Evolutionary conservation across 2,888 invertebrate species (phyloP), one percentile per base, ranked within the genome.

Genomic region (Drosophila monieri): DNA sequence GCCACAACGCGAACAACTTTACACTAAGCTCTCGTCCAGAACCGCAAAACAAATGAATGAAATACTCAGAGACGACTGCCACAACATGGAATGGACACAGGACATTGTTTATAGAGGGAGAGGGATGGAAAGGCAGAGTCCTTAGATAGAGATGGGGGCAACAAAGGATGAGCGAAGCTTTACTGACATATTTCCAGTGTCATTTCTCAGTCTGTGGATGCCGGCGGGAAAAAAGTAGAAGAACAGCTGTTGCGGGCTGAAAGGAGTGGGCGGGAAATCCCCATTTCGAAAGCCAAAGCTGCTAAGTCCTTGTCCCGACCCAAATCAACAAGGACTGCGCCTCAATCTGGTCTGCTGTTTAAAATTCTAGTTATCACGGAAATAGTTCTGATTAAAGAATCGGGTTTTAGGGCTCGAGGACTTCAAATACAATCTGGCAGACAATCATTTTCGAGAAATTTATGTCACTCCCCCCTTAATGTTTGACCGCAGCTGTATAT

Each of bases 11-110:
- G 18, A 39, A 39, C 51, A 54, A 48, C 44, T 56, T 47, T 48
- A 56, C 52, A 51, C 78, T 76, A 84, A 80, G 84, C 80, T 78
- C 18, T 49, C 35, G 78, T 44, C 39, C 57, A 74, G 74, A 78
- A 80, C 84, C 81, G 69, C 86, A 80, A 75, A 78, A 76, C 84
- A 81, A 81, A 81, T 84, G 86, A 80, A 78, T 76, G 73, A 83
- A 85, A 83, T 78, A 78, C 43, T 53, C 64, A 71, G 74, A 69
- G 64, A 78, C 64, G 73, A 68, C 56, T 68, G 72, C 85, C 77
- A 72, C 78, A 78, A 84, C 77, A 79, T 43, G 56, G 30, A 44
- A 43, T 39, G 39, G 53, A 49, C 27, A 51, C 21, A 35, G 25
- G 23, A 21, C 37, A 49, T 14, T 27, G 37, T 64, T 64, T 37